These are phyloP conservation scores for Macrobrachium nipponense DNA, from an alignment of 1,140 invertebrate genomes.

Conservation along the genomic window DNA sequence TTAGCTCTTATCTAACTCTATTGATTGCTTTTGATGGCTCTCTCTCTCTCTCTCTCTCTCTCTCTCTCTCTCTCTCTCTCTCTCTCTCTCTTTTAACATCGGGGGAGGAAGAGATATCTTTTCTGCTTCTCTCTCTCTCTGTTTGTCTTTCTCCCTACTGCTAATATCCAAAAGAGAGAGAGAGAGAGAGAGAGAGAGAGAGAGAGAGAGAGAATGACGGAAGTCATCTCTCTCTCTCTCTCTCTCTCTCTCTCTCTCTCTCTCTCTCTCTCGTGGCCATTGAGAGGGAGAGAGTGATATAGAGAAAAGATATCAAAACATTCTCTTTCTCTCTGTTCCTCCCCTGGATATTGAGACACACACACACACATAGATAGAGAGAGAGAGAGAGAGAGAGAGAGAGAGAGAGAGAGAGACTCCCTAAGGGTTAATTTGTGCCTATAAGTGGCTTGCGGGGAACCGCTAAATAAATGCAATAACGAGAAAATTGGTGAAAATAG, in stretches of 20 bases:
- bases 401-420: not conserved
- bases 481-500: too few species aligned
- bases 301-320: too few species aligned
- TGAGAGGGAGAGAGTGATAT: too few species aligned
- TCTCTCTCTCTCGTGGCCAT: slow-evolving; percentile 12
- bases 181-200: slow-evolving; percentile 18
- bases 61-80: slow-evolving; percentile 12
- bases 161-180: not conserved
- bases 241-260: slow-evolving; percentile 15
- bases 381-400: slow-evolving; percentile 14
- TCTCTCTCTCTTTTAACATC: slow-evolving; percentile 22
- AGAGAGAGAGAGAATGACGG: not conserved
- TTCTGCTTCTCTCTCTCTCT: slow-evolving; percentile 6
- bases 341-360: not conserved
- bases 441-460: not conserved
- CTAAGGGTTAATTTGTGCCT: not conserved
- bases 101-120: too few species aligned
- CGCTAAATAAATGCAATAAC: not conserved
- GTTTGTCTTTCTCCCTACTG: not conserved
- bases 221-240: not conserved
- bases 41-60: slow-evolving; percentile 2
- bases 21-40: not conserved
- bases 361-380: slow-evolving; percentile 1
- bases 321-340: not conserved
- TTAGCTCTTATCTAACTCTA: not conserved